Evolutionary conservation across 2,113 vertebrate species (phyloP).

Genomic region (Melozone crissalis): DNA sequence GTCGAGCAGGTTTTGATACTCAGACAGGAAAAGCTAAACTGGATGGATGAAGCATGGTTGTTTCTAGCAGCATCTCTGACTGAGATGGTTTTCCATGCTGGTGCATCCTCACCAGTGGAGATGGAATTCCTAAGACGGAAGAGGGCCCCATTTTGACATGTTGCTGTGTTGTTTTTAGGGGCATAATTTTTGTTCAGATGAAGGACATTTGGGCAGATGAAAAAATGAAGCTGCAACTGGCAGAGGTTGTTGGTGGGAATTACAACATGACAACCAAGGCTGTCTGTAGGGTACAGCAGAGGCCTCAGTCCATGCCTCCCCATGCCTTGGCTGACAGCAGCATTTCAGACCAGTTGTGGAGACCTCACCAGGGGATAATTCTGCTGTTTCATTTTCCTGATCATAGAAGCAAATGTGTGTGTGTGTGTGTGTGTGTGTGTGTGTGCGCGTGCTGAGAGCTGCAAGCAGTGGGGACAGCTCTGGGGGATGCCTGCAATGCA

Average conservation of each 20-base stretch:
- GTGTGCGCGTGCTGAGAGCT: not conserved
- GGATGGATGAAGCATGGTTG: not conserved
- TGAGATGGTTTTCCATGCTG: not conserved
- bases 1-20: not conserved
- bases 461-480: not conserved
- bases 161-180: not conserved
- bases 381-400: not conserved
- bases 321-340: not conserved
- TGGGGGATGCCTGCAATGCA: not conserved
- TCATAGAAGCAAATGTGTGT: not conserved
- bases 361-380: not conserved
- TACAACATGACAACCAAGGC: accelerated
- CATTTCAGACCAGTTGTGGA: not conserved
- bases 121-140: not conserved
- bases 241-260: not conserved
- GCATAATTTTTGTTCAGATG: not conserved
- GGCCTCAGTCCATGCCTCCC: not conserved
- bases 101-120: not conserved
- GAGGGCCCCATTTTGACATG: not conserved
- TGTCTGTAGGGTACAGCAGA: not conserved
- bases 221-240: not conserved
- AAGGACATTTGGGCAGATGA: not conserved
- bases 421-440: not conserved
- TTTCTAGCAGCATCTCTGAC: not conserved
- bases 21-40: not conserved